Conservation (phyloP, 1,140 invertebrate genomes). For the Medauroidea extradentata region DNA sequence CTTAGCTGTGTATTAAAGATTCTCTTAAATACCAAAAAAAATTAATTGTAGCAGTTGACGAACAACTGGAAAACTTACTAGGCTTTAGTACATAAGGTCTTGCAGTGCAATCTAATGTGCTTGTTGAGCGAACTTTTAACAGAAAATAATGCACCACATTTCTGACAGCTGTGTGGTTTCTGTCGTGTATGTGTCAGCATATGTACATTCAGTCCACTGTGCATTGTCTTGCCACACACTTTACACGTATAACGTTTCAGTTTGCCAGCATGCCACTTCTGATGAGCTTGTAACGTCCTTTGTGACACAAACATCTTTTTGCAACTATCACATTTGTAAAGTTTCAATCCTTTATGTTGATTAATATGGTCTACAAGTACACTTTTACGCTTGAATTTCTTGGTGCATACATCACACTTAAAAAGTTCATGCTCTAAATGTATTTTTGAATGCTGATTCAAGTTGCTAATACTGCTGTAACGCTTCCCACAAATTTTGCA, state of each 20-base stretch:
- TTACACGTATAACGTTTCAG: slow-evolving; percentile 9
- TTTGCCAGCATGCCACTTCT: slow-evolving; percentile 11
- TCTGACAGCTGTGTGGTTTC: slow-evolving; percentile 11
- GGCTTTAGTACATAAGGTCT: too few species aligned
- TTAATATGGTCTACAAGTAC: slow-evolving; percentile 6
- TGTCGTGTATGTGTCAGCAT: slow-evolving; percentile 17
- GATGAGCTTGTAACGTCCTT: slow-evolving; percentile 28
- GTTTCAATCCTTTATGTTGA: slow-evolving; percentile 40
- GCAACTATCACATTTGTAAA: slow-evolving; percentile 47
- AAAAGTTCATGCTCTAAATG: slow-evolving; percentile 54
- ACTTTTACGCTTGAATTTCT: slow-evolving; percentile 30
- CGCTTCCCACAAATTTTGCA: slow-evolving; percentile 57
- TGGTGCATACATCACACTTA: slow-evolving; percentile 60
- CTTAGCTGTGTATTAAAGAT: too few species aligned
- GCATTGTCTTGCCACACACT: slow-evolving; percentile 13
- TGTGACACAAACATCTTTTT: slow-evolving; percentile 50
- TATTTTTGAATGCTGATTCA: slow-evolving; percentile 36
- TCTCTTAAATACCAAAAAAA: too few species aligned
- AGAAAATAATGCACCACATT: slow-evolving; percentile 12
- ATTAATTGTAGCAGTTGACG: too few species aligned
- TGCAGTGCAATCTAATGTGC: slow-evolving; percentile 22
- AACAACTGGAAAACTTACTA: too few species aligned
- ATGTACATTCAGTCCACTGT: slow-evolving; percentile 14
- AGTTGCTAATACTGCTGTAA: slow-evolving; percentile 44
- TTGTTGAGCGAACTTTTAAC: slow-evolving; percentile 22